Evolutionary conservation across 2,888 invertebrate genomes (phyloP).

Genomic region (Minunthozetes semirufus): DNA sequence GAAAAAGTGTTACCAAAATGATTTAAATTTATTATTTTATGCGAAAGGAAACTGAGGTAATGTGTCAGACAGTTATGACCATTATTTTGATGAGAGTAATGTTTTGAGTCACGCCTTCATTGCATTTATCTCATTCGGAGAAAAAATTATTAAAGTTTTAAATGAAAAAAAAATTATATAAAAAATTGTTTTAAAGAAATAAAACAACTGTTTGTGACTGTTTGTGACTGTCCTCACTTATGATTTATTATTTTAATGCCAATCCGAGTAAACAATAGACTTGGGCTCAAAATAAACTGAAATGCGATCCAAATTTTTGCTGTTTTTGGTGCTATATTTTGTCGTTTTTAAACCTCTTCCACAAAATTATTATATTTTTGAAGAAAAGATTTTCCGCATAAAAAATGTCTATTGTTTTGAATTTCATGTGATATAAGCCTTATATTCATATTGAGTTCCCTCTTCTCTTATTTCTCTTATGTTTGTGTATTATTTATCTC

Average conservation of each 20-base stretch:
- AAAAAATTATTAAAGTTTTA: neutral
- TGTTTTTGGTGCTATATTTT: neutral
- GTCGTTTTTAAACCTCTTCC: neutral
- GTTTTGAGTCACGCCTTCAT: neutral
- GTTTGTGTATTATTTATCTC: constrained; percentile 3
- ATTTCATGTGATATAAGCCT: neutral
- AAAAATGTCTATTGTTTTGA: neutral
- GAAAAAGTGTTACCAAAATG: no score
- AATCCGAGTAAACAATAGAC: neutral
- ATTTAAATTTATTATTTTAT: no score
- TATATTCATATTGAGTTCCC: constrained; percentile 2
- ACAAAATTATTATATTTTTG: neutral
- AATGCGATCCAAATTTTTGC: neutral
- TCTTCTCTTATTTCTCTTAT: neutral
- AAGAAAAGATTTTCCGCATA: neutral
- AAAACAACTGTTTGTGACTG: constrained; percentile 22
- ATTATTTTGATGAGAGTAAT: neutral
- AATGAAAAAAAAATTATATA: neutral
- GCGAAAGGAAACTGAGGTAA: neutral
- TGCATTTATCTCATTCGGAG: no score
- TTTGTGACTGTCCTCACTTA: neutral
- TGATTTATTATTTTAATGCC: constrained; percentile 21
- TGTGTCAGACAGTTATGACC: neutral
- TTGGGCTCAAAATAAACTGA: neutral
- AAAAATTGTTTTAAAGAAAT: neutral